Evolutionary conservation across 1,140 invertebrate species (phyloP), one percentile per base, ranked within the genome.

Genomic region (Psilanteris sp.): DNA sequence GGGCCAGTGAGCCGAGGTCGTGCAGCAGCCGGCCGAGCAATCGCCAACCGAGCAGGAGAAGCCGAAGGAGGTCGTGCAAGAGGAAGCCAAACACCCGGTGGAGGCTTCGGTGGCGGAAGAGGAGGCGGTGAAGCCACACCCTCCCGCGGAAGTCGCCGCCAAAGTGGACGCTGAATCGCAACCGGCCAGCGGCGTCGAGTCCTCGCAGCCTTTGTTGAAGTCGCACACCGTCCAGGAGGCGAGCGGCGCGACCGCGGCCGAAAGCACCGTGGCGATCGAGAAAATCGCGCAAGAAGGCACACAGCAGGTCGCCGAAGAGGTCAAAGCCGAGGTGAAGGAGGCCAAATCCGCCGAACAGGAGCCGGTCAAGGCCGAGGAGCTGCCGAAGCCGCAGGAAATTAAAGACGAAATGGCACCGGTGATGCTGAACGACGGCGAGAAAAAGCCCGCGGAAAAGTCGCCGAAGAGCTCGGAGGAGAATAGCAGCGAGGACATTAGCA

Each of bases 371-470:
- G 62, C 78, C 11, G 81, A 85, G 9, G 76, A 81, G 26, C 36
- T 85, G 0, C 82, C 82, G 0, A 81, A 85, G 50, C 82, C 81
- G 0, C 72, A 83, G 9, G 80, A 83, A 18, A 71, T 81, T 0
- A 81, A 81, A 20, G 77, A 77, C 4, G 43, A 62, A 6, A 52
- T 57, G 13, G 22, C 8, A 4, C 24, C 67, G 2, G 8, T 4
- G 14, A 62, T 73, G 16, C 22, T 48, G 9, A 66, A 9, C 46
- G 50, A 61, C 36, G 74, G 70, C 13, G 43, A 50, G 31, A 64
- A 59, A 39, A 78, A 78, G 22, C 14, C 44, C 8, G 70, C 59
- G 4, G 55, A 78, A 15, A 76, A 32, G 41, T 46, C 64, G 7
- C 14, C 74, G 13, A 55, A 46, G 20, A 29, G 15, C 67, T 70